A percentile compares a stretch with the other conserved stretches of the same genome.
Conservation (phyloP, 2,888 invertebrate genomes). For the Piscicola geometra region DNA sequence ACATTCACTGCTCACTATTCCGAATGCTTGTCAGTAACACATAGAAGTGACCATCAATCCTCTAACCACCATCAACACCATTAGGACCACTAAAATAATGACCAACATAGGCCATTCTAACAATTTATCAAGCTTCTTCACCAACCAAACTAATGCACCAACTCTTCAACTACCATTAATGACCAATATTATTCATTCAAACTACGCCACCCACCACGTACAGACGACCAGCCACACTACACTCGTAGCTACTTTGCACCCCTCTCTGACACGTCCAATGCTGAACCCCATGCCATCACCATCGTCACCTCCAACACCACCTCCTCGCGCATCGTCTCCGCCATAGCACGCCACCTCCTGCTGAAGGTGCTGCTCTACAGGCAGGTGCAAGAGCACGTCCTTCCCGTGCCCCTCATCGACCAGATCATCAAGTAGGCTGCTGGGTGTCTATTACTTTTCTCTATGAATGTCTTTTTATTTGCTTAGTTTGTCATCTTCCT, state of each 20-base stretch:
- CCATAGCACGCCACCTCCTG: not conserved
- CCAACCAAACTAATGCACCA: too few species aligned
- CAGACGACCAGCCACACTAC: not conserved
- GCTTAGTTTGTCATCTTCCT: not conserved
- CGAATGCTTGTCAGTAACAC: too few species aligned
- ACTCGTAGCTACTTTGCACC: not conserved
- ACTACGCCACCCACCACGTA: not conserved
- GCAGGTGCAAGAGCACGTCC: not conserved
- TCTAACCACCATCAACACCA: too few species aligned
- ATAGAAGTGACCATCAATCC: too few species aligned
- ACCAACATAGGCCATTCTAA: too few species aligned
- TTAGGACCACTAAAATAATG: too few species aligned
- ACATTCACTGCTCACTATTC: too few species aligned
- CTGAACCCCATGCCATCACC: not conserved
- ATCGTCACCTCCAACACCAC: conserved; percentile 14
- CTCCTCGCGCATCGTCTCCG: not conserved
- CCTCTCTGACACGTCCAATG: not conserved
- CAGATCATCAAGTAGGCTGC: too few species aligned
- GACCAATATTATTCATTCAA: too few species aligned
- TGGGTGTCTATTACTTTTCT: not conserved
- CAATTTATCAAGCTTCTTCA: too few species aligned
- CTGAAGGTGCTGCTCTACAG: not conserved
- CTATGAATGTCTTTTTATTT: not conserved
- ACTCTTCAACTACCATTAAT: too few species aligned
- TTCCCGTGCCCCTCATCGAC: too few species aligned